Conservation (phyloP, 1,140 invertebrate species). For the Centruroides vittatus region DNA sequence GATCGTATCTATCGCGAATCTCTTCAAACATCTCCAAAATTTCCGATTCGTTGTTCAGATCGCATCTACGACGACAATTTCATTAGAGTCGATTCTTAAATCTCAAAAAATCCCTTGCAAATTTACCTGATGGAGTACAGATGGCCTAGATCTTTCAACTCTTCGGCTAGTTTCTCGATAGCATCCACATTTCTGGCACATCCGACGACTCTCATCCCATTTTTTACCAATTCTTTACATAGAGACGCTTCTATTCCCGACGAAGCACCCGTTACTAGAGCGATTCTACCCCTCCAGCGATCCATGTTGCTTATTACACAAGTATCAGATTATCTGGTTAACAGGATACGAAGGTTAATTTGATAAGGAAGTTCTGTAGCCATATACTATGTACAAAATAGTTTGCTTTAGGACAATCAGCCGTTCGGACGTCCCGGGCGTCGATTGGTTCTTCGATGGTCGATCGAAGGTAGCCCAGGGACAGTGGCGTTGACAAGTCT, state of each 20-base stretch:
- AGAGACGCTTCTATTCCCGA: slow-evolving; percentile 47
- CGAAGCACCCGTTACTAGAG: slow-evolving; percentile 58
- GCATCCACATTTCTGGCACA: slow-evolving; percentile 45
- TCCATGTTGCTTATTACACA: slow-evolving; percentile 36
- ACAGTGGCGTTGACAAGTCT: too few relatives aligned
- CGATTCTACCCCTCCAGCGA: slow-evolving; percentile 45
- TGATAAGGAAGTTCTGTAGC: too few relatives aligned
- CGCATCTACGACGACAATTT: slow-evolving; percentile 33
- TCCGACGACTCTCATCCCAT: slow-evolving; percentile 50
- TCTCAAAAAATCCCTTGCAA: too few relatives aligned
- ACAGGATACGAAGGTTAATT: too few relatives aligned
- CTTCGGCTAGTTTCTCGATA: slow-evolving; percentile 35
- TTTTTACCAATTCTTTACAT: slow-evolving; percentile 36
- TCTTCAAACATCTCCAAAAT: slow-evolving; percentile 48
- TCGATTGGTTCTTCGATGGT: too few relatives aligned
- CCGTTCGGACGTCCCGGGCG: too few relatives aligned
- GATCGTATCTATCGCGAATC: slow-evolving; percentile 42
- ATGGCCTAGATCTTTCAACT: slow-evolving; percentile 1
- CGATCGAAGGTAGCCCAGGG: too few relatives aligned
- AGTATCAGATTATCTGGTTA: too few relatives aligned
- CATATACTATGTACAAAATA: too few relatives aligned
- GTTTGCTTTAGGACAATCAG: too few relatives aligned
- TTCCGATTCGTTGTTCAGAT: slow-evolving; percentile 47
- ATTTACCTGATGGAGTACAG: too few relatives aligned
- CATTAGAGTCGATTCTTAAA: too few relatives aligned